Conservation (phyloP, 2,797 vertebrate species). For the Pantherophis alleghaniensis region DNA sequence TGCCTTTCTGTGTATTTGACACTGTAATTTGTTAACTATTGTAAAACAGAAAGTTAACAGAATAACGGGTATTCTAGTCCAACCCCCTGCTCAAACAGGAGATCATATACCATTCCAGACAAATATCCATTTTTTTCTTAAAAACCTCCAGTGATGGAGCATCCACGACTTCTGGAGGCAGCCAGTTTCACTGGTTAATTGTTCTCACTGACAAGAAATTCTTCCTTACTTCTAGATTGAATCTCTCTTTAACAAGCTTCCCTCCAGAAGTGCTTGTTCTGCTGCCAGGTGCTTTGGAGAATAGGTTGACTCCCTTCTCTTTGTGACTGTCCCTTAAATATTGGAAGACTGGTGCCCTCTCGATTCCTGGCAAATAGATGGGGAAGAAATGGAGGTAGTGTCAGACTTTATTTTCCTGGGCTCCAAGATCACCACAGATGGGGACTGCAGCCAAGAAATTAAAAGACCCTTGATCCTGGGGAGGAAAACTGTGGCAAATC, state of each 20-base stretch:
- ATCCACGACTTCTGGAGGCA: background rate
- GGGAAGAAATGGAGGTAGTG: too few relatives aligned
- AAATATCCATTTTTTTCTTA: too few relatives aligned
- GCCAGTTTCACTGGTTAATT: background rate
- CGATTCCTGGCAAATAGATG: too few relatives aligned
- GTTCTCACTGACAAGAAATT: background rate
- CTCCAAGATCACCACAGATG: too few relatives aligned
- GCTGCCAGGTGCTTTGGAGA: background rate
- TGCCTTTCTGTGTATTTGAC: background rate
- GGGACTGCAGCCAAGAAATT: too few relatives aligned
- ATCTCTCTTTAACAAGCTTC: background rate
- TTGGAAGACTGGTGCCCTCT: background rate
- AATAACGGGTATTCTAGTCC: too few relatives aligned
- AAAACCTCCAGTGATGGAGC: background rate
- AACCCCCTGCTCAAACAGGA: too few relatives aligned
- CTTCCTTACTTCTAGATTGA: background rate
- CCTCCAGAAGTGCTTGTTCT: background rate
- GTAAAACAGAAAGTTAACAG: background rate
- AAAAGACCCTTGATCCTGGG: too few relatives aligned
- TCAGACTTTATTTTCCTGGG: too few relatives aligned
- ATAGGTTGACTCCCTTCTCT: background rate
- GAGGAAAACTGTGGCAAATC: too few relatives aligned
- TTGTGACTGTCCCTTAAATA: background rate
- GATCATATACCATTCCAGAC: too few relatives aligned
- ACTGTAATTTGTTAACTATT: background rate